A percentile compares a stretch with the other conserved stretches of the same genome.
These are phyloP conservation scores for Apus apus DNA, from an alignment of 2,113 vertebrate species.

Conservation along the genomic window DNA sequence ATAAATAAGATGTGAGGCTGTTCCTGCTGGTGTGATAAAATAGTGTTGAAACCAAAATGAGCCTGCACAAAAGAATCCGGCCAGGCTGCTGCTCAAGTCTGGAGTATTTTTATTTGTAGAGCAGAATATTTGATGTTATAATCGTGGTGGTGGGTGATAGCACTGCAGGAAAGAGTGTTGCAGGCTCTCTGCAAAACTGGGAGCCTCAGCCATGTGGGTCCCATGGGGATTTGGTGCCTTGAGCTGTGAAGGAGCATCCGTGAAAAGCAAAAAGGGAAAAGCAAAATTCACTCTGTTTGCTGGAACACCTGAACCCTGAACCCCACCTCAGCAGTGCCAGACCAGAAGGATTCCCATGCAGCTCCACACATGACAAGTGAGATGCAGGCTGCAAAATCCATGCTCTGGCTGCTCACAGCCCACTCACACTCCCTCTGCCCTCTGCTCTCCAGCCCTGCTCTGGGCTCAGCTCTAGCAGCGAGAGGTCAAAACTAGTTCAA, in stretches of 20 bases:
- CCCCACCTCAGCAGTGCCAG: not conserved
- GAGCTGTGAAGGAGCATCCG: fast-evolving
- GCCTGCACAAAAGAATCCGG: not conserved
- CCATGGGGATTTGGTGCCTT: fast-evolving
- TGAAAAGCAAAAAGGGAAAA: not conserved
- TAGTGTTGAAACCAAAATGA: not conserved
- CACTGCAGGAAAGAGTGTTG: not conserved
- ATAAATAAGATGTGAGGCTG: not conserved
- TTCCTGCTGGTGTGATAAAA: not conserved
- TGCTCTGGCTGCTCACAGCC: not conserved
- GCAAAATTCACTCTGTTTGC: not conserved
- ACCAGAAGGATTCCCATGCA: not conserved
- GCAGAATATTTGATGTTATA: not conserved
- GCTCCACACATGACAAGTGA: fast-evolving
- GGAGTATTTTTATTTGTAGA: not conserved
- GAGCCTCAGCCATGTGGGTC: not conserved
- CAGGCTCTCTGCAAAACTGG: not conserved
- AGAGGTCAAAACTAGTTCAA: not conserved
- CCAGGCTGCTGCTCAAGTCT: not conserved
- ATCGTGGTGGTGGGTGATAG: not conserved
- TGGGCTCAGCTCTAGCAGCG: not conserved
- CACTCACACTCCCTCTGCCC: not conserved
- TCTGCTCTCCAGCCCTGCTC: fast-evolving
- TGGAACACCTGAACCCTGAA: not conserved
- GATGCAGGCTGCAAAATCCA: not conserved